Percentiles rank a stretch among this genome's conserved stretches.
Conservation (phyloP, 2,888 invertebrate genomes). For the Eumerus sabulonum region DNA sequence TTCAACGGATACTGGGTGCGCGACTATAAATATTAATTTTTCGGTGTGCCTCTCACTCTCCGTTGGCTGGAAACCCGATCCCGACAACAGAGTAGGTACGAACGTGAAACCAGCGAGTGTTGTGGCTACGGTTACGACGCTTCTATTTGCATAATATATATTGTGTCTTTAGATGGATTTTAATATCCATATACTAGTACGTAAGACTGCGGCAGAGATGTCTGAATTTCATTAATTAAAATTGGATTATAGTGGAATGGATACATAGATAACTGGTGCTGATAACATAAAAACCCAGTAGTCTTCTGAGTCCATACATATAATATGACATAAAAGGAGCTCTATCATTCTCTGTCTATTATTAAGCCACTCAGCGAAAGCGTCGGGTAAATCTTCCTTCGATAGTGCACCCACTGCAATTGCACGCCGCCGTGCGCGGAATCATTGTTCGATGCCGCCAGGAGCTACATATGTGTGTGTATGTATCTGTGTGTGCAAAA, state of each 20-base stretch:
- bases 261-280: no score
- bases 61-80: constrained; percentile 38
- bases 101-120: constrained; percentile 31
- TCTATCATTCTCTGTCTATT: constrained; percentile 65
- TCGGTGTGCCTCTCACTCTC: no score
- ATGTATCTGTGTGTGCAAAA: constrained; percentile 32
- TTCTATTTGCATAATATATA: constrained; percentile 51
- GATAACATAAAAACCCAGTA: no score
- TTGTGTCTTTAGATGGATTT: constrained; percentile 16
- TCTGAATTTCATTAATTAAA: not conserved
- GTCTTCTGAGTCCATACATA: not conserved
- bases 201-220: no score
- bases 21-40: constrained; percentile 22
- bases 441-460: constrained; percentile 48
- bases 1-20: not conserved
- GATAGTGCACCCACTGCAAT: no score
- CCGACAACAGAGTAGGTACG: constrained; percentile 24
- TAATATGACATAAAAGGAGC: constrained; percentile 46
- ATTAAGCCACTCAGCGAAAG: constrained; percentile 65
- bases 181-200: not conserved
- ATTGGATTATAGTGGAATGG: constrained; percentile 10
- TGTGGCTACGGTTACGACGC: constrained; percentile 49
- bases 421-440: not conserved
- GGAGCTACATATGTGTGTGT: no score
- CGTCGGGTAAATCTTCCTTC: not conserved